phyloP scores from a whole-genome alignment of 2,113 vertebrate species.

The Plotosus lineatus region DNA sequence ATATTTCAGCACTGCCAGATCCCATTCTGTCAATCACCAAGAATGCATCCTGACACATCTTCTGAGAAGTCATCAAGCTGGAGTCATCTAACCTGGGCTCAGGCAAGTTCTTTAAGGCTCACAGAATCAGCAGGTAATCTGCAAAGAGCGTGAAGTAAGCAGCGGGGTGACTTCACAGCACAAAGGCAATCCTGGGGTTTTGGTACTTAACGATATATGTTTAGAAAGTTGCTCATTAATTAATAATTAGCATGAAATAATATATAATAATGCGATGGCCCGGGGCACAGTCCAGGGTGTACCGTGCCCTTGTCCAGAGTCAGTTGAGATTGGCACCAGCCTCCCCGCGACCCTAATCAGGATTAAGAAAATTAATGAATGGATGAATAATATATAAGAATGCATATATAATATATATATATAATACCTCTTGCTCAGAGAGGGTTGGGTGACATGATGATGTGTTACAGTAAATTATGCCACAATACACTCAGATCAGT shows the following conservation, averaged over 20 bases:
- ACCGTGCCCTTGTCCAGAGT: too few relatives aligned
- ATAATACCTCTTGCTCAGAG: neutral
- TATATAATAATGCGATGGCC: neutral
- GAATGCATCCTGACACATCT: neutral
- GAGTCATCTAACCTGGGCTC: neutral
- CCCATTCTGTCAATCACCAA: slow-evolving; percentile 30
- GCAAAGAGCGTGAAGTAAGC: slow-evolving; percentile 13
- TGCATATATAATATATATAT: neutral
- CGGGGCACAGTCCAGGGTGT: too few relatives aligned
- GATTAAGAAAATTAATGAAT: too few relatives aligned
- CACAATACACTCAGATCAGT: neutral
- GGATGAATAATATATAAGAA: neutral
- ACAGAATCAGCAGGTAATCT: slow-evolving; percentile 30
- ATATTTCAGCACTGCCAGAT: slow-evolving; percentile 13
- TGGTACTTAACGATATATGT: neutral
- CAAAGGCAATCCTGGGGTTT: neutral
- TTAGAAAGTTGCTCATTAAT: neutral
- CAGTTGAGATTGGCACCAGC: too few relatives aligned
- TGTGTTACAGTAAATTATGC: neutral
- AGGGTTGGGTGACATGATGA: neutral
- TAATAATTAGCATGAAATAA: neutral
- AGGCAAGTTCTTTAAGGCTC: slow-evolving; percentile 20
- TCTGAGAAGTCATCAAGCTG: neutral
- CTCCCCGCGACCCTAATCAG: too few relatives aligned
- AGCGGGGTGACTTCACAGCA: slow-evolving; percentile 7